A percentile compares a stretch with the other conserved stretches of the same genome.
Evolutionary conservation across 1,140 invertebrate genomes (phyloP).

Genomic region (Drosophila tristis): DNA sequence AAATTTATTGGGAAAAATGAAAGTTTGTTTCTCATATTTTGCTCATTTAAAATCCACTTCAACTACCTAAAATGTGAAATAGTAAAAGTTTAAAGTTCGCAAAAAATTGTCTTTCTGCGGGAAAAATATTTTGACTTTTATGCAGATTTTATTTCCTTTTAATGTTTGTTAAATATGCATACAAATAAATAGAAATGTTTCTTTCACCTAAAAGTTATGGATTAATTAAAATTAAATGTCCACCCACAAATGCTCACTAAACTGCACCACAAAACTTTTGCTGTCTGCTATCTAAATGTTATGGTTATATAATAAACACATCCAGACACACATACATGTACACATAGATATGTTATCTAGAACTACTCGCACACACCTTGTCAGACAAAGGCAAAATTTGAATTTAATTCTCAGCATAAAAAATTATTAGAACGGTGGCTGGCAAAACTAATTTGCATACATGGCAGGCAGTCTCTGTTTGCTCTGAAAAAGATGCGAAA

Average conservation of each 20-base stretch:
- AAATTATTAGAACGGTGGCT: slow-evolving; percentile 42
- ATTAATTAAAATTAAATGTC: slow-evolving; percentile 3
- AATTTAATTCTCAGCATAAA: slow-evolving; percentile 46
- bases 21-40: too few species aligned
- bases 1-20: too few species aligned
- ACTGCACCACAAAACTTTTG: neutral
- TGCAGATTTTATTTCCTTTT: too few species aligned
- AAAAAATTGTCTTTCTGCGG: too few species aligned
- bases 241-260: neutral
- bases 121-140: too few species aligned
- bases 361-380: neutral
- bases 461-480: slow-evolving; percentile 1
- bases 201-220: neutral
- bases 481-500: neutral
- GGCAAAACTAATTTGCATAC: slow-evolving; percentile 42
- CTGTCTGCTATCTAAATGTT: slow-evolving; percentile 17
- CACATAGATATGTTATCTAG: slow-evolving; percentile 8
- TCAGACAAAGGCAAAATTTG: slow-evolving; percentile 13
- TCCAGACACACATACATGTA: neutral
- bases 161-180: too few species aligned
- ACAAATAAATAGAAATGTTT: too few species aligned
- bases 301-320: slow-evolving; percentile 15
- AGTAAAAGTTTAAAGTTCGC: too few species aligned
- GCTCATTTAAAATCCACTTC: too few species aligned
- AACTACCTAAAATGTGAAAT: too few species aligned